phyloP scores from a whole-genome alignment of 2,797 vertebrate species.

The Pipistrellus kuhlii region DNA sequence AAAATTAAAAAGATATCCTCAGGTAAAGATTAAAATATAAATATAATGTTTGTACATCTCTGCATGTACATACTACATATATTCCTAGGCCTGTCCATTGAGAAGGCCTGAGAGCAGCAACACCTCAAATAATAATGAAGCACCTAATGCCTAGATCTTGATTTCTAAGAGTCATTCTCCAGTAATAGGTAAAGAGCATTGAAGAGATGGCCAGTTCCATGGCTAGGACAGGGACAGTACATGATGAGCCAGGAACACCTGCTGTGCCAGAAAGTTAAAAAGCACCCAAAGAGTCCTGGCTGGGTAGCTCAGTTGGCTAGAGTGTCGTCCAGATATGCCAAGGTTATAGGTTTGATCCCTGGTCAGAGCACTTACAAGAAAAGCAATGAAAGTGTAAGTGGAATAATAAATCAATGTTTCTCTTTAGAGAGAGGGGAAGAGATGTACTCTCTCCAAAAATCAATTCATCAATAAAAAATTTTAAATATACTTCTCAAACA shows the following conservation, averaged over 20 bases:
- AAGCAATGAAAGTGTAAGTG: too few relatives aligned
- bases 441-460: too few relatives aligned
- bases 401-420: too few relatives aligned
- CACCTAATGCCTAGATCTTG: background rate
- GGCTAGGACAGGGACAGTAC: background rate
- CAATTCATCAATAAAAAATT: too few relatives aligned
- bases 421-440: too few relatives aligned
- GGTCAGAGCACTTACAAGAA: too few relatives aligned
- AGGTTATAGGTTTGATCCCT: too few relatives aligned
- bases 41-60: background rate
- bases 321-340: too few relatives aligned
- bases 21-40: too few relatives aligned
- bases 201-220: background rate
- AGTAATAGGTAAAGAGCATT: background rate
- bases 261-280: background rate
- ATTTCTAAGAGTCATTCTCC: background rate
- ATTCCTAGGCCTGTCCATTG: background rate
- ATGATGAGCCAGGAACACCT: background rate
- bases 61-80: background rate
- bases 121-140: background rate
- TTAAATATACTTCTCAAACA: too few relatives aligned
- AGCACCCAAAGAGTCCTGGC: background rate
- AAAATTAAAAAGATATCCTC: too few relatives aligned
- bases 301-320: too few relatives aligned
- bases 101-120: background rate